Evolutionary conservation across 2,797 vertebrate genomes (phyloP), one percentile per base, ranked within the genome.

Genomic region (Galaxias olidus): DNA sequence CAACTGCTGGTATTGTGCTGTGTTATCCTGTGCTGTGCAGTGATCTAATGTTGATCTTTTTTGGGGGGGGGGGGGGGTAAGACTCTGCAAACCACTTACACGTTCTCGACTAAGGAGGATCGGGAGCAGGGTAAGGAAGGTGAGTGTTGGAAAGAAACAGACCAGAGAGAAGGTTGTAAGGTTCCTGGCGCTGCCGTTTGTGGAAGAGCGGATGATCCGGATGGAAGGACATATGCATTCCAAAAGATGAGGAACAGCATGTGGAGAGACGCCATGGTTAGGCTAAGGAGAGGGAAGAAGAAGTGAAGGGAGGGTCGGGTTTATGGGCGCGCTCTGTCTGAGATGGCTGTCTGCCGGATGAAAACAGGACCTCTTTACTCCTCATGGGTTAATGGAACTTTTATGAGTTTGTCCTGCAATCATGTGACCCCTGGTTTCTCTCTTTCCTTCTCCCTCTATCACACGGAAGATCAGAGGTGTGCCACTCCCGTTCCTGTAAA

Each of bases 241-340:
- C 19, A 19, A 20, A 40, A 65, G 69, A 67, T 12, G n/a, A 65
- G 62, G 62, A 18, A 63, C 73, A 58, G 7, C 61, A 70, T 42
- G 20, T 56, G 58, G 60, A 81, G 84, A 83, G 79, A 87, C 84
- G 73, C 68, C 47, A 66, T 75, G 65, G 79, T 69, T 74, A 75
- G 73, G 63, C 63, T 9, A 50, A 66, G 67, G 15, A 46, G 57
- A 7, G 51, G 18, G 9, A 15, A 10, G 13, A 9, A 11, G 19
- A 15, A 13, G 42, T 42, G 4, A 82, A 86, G 89, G 75, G 88
- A 90, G 85, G 88, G 63, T 45, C 81, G 88, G 87, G 89, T 98
- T 99, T 98, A 98, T 94, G 94, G 94, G 90, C 94, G 95, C 95
- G 93, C 93, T 96, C 94, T 96, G 96, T 98, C 97, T 98, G 95